These are phyloP conservation scores for Hedychridium roseum DNA, from an alignment of 2,888 invertebrate genomes.

Conservation along the genomic window DNA sequence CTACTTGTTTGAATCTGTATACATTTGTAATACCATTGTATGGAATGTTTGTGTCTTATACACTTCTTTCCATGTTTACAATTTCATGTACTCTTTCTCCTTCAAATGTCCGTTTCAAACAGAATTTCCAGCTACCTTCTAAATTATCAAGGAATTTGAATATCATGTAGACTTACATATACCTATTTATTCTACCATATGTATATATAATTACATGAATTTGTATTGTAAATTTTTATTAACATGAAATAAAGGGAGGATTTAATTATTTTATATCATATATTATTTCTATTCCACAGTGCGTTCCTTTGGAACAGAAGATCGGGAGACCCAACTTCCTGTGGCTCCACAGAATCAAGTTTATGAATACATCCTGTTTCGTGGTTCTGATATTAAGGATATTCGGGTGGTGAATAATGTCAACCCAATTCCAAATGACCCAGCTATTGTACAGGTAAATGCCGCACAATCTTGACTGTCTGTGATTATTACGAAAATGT, in stretches of 20 bases:
- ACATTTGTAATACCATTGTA: conserved; percentile 14
- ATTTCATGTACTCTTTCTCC: conserved; percentile 17
- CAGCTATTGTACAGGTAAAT: conserved; percentile 90
- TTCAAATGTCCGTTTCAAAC: conserved; percentile 16
- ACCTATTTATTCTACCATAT: not conserved
- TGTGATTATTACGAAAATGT: too few relatives aligned
- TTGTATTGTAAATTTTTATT: not conserved
- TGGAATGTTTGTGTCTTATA: conserved; percentile 32
- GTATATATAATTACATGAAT: not conserved
- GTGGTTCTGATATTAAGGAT: conserved; percentile 98
- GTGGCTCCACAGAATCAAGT: conserved; percentile 97
- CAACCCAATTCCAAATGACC: conserved; percentile 90
- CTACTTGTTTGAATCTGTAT: too few relatives aligned
- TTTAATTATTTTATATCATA: conserved; percentile 5
- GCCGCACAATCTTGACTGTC: too few relatives aligned
- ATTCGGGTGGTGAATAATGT: conserved; percentile 93
- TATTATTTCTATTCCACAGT: conserved; percentile 70
- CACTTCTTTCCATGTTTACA: conserved; percentile 30
- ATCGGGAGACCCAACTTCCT: conserved; percentile 93
- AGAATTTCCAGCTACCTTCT: conserved; percentile 4
- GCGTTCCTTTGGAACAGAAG: conserved; percentile 98
- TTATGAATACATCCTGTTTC: conserved; percentile 98
- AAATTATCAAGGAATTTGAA: conserved; percentile 18
- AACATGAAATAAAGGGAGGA: not conserved
- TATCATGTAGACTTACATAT: conserved; percentile 2